These are phyloP conservation scores for Drosophila anomalata DNA, from an alignment of 2,888 invertebrate species.

Conservation along the genomic window DNA sequence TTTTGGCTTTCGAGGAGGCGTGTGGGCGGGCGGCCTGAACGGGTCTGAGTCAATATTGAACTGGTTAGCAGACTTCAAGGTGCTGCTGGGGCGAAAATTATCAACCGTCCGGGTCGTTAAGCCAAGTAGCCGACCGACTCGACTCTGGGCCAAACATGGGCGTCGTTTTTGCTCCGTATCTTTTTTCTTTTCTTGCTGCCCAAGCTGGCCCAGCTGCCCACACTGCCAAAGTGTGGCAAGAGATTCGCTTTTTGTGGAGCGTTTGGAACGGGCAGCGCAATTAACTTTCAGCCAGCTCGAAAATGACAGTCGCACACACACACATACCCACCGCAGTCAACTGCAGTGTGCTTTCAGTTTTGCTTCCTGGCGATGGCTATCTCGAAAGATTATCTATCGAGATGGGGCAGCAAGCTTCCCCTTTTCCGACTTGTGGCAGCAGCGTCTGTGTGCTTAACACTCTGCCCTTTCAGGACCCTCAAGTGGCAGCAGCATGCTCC, in stretches of 20 bases:
- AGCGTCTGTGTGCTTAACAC: slow-evolving; percentile 57
- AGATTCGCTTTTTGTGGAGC: slow-evolving; percentile 61
- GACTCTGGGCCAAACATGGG: slow-evolving; percentile 38
- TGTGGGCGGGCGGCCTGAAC: slow-evolving; percentile 18
- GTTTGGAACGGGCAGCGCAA: slow-evolving; percentile 27
- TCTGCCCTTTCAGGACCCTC: slow-evolving; percentile 57
- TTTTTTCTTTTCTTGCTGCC: neutral
- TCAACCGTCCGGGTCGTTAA: slow-evolving; percentile 26
- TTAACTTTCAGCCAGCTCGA: slow-evolving; percentile 41
- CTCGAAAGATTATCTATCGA: slow-evolving; percentile 43
- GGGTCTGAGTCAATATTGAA: slow-evolving; percentile 32
- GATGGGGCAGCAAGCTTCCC: slow-evolving; percentile 7
- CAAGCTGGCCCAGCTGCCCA: slow-evolving; percentile 20
- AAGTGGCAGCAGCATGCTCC: slow-evolving; percentile 27
- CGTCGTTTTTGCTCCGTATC: slow-evolving; percentile 18
- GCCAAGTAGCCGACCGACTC: slow-evolving; percentile 32
- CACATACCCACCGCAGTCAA: neutral
- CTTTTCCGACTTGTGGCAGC: slow-evolving; percentile 18
- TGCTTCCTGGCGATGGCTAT: slow-evolving; percentile 40
- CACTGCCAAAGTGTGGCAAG: slow-evolving; percentile 44
- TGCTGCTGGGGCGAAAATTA: slow-evolving; percentile 27
- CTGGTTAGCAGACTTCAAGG: slow-evolving; percentile 36
- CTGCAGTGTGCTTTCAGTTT: slow-evolving; percentile 11
- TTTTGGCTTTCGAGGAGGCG: slow-evolving; percentile 3
- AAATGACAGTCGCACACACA: slow-evolving; percentile 28